Base-by-base conservation (phyloP, 2,113 vertebrate genomes). In the Oenanthe oenanthe region DNA sequence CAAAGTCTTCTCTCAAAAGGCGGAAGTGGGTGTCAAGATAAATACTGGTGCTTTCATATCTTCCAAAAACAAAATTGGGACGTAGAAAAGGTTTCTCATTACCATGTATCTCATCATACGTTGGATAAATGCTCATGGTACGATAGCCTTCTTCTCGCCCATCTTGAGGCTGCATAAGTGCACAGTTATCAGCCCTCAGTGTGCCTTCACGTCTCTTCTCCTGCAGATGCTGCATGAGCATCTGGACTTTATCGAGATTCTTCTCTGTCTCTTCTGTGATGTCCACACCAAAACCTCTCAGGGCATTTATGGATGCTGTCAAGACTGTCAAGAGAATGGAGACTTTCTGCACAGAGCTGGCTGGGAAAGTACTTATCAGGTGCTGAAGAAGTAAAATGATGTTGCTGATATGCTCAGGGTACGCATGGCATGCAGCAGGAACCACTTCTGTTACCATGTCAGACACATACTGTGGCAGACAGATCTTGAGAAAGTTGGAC, bases 1-100 rank as follows among this genome's bases (percentile, higher is more conserved):
- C 98, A 96, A 99, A 99, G 94, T 99, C 99, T 96, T 99, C 99
- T 94, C 99, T 97, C 85, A 99, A 96, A 83, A 99, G 98, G n/a
- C 99, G 97, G 93, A 99, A 99, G 94, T 99, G 99, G 6, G 99
- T 99, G 86, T 99, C 99, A 48, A 99, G 98, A 95, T 99, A 99
- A 93, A 98, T 8, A 21, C 97, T 97, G 19, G 97, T 97, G 93
- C 96, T 99, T 32, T 98, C 97, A 7, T 99, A 99, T 58, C 96
- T 97, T 80, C 97, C 96, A 40, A 96, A 96, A 92, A 98, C 98
- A 77, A 98, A 96, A 96, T 99, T 99, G 68, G 98, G 98, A 60
- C 98, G 97, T 6, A 99, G 98, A 94, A 98, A 98, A 29, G 99
- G 99, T 92, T 96, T 98, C 47, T 98, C 76, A 6, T 98, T 97